Evolutionary conservation across 2,113 vertebrate species (phyloP).

Genomic region (Saiga tatarica): DNA sequence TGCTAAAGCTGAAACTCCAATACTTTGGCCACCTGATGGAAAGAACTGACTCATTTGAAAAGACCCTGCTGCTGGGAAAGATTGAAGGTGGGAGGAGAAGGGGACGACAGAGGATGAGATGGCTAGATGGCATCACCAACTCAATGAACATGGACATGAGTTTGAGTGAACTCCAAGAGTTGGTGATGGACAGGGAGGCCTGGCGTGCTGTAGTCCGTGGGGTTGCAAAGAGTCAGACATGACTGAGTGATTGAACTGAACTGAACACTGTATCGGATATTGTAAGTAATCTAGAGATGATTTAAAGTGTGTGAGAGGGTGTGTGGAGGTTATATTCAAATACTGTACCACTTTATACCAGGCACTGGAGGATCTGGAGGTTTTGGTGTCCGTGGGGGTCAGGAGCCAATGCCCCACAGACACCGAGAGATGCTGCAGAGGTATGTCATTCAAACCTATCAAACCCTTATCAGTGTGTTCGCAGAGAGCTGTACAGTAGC

Average conservation of each 20-base stretch:
- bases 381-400: not conserved
- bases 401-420: not conserved
- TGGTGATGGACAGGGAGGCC: not conserved
- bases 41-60: not conserved
- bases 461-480: not conserved
- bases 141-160: not conserved
- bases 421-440: not conserved
- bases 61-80: not conserved
- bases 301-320: not conserved
- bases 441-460: not conserved
- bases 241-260: not conserved
- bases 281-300: not conserved
- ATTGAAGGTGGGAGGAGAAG: not conserved
- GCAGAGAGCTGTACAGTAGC: too few species aligned
- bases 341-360: not conserved
- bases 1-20: not conserved
- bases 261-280: not conserved
- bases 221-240: not conserved
- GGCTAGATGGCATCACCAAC: not conserved
- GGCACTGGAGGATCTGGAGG: not conserved
- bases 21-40: not conserved
- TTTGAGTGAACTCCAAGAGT: not conserved
- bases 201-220: not conserved
- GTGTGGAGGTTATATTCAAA: not conserved
- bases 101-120: not conserved